Conservation (phyloP, 2,888 invertebrate genomes). For the Apodemia mormo region DNA sequence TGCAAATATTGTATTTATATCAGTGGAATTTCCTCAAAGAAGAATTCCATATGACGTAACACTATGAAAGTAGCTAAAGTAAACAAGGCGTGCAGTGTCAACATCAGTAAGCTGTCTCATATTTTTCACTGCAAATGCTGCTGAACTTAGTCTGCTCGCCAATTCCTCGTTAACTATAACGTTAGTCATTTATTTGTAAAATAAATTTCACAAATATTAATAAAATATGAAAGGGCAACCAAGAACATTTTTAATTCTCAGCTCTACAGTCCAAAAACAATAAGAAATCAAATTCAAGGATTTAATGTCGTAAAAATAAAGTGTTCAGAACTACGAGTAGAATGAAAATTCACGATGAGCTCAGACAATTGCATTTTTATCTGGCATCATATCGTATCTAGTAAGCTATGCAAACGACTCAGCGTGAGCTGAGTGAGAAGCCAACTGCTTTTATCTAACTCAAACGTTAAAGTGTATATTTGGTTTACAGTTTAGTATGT, state of each 20-base stretch:
- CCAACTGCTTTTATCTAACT: slow-evolving; percentile 50
- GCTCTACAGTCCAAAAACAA: neutral
- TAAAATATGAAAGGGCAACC: too few species aligned
- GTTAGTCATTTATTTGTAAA: too few species aligned
- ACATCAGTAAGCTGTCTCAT: too few species aligned
- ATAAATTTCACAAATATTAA: too few species aligned
- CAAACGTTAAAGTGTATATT: slow-evolving; percentile 57
- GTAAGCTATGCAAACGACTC: slow-evolving; percentile 56
- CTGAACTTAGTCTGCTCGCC: too few species aligned
- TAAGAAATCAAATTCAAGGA: slow-evolving; percentile 1
- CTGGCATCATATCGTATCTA: slow-evolving; percentile 33
- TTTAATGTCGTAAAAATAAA: slow-evolving; percentile 5
- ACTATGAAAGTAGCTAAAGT: too few species aligned
- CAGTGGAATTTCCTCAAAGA: too few species aligned
- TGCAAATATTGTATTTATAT: too few species aligned
- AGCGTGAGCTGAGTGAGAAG: slow-evolving; percentile 45
- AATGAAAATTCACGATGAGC: neutral
- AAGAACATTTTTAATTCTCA: neutral
- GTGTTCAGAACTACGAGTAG: neutral
- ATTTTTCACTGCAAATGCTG: too few species aligned
- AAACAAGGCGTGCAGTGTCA: too few species aligned
- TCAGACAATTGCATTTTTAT: slow-evolving; percentile 20
- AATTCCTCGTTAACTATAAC: too few species aligned
- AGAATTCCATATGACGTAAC: too few species aligned
- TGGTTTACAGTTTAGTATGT: slow-evolving; percentile 69